Percentiles rank a stretch among this genome's conserved stretches.
These are phyloP conservation scores for Ectropis crepuscularia DNA, from an alignment of 2,888 invertebrate species.

Conservation along the genomic window DNA sequence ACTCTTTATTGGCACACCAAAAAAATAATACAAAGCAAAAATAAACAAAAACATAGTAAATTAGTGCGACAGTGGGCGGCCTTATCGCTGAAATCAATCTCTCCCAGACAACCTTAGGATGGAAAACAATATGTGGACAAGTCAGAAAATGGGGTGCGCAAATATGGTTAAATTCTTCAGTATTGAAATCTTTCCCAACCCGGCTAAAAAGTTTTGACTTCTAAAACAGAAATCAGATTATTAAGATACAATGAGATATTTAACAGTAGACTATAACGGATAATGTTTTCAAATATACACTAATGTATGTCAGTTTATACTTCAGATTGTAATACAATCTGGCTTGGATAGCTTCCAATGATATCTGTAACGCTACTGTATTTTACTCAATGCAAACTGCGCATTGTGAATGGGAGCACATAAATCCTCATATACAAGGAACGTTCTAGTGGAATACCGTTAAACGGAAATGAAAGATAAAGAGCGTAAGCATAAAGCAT, in stretches of 20 bases:
- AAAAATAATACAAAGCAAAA: too few species aligned
- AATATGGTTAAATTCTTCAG: too few species aligned
- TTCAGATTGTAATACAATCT: constrained; percentile 35
- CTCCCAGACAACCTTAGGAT: too few species aligned
- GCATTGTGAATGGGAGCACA: constrained; percentile 53
- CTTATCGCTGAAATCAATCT: too few species aligned
- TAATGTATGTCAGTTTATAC: constrained; percentile 29
- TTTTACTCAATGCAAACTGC: constrained; percentile 50
- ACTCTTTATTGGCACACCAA: too few species aligned
- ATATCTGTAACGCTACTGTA: constrained; percentile 43
- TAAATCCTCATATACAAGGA: constrained; percentile 48
- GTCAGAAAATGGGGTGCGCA: too few species aligned
- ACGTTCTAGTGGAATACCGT: constrained; percentile 46
- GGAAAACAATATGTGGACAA: too few species aligned
- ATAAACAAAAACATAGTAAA: too few species aligned
- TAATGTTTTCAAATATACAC: constrained; percentile 27
- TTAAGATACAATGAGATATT: background rate
- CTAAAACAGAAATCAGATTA: background rate
- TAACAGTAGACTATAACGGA: background rate
- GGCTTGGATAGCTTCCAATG: constrained; percentile 57
- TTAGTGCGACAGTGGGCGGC: too few species aligned
- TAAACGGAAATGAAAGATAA: constrained; percentile 41
- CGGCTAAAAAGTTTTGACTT: too few species aligned
- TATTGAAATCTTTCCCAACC: too few species aligned
- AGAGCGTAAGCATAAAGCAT: background rate